Base-by-base conservation (phyloP, 2,113 vertebrate genomes). In the Lepisosteus oculatus region DNA sequence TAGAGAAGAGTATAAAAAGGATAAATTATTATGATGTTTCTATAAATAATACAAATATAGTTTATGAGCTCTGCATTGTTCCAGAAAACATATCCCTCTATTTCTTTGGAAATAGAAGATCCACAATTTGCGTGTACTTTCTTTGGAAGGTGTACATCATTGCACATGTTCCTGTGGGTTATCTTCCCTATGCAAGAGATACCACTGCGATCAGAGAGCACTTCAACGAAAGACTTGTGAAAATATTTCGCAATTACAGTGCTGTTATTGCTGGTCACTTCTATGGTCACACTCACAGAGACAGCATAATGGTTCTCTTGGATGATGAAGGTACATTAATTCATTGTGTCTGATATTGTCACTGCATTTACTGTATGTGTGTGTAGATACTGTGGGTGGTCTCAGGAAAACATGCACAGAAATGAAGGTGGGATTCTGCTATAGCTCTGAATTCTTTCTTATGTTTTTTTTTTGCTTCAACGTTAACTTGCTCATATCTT, bases 221-320 rank as follows among this genome's bases (percentile, higher is more conserved):
- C 29, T 86, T 95, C 84, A 99, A 98, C 66, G 93, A 97, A 78
- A 90, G 83, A 69, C 84, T 98, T 77, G 85, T 98, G 47, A 74
- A 81, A 72, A 95, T 98, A 80, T 95, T 95, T 78, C 90, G 94
- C 79, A 86, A 78, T 64, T 92, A 95, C 89, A 95, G 93, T 14
- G 77, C 79, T 3, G 74, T 99, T 66, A 93, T 98, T 62, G 85
- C 69, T 0, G 95, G 95, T 8, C 96, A 99, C 3, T 98, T 99
- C 88, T 99, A 94, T 43, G 97, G 97, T 67, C 97, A 99, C 83
- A 98, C 94, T 13, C 97, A 99, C 78, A 88, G 91, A 74, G 97
- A 99, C 77, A 97, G 95, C 80, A 68, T 98, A 74, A 98, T 98
- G 96, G 86, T 98, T 69, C 93, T 99, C 76, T 77, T 93, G 67